Percentiles rank a stretch among this genome's conserved stretches.
These are phyloP conservation scores for Chrysaora quinquecirrha DNA, from an alignment of 30 jellyfish, hydroid and myxozoan genomes.

Conservation along the genomic window DNA sequence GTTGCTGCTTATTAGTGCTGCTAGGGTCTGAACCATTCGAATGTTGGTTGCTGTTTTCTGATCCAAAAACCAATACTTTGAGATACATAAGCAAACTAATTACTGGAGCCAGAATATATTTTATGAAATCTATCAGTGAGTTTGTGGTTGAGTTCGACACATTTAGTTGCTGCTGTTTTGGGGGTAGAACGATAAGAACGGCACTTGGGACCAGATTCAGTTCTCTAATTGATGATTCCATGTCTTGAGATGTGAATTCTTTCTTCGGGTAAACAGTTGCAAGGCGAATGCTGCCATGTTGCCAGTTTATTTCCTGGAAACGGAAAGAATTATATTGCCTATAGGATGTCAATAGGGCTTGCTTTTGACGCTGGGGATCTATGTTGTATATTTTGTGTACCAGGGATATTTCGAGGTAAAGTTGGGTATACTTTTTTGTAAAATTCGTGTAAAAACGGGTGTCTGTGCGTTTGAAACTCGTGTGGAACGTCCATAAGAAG, in stretches of 20 bases:
- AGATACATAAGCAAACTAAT: constrained; percentile 33
- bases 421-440: too few relatives aligned
- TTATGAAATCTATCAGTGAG: constrained; percentile 40
- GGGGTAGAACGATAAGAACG: constrained; percentile 78
- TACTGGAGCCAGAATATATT: constrained; percentile 42
- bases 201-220: constrained; percentile 87
- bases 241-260: constrained; percentile 59
- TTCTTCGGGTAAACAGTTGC: constrained; percentile 88
- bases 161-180: constrained; percentile 20
- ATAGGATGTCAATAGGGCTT: background rate
- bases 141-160: background rate
- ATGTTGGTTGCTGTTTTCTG: background rate
- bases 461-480: too few relatives aligned
- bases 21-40: background rate
- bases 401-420: too few relatives aligned
- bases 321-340: background rate
- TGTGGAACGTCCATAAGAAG: too few relatives aligned
- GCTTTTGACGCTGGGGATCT: too few relatives aligned
- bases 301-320: constrained; percentile 46
- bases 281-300: constrained; percentile 31
- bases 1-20: background rate
- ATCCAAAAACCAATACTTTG: constrained; percentile 25
- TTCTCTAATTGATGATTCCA: constrained; percentile 46
- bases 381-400: too few relatives aligned
- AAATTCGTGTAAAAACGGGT: too few relatives aligned